phyloP scores from a whole-genome alignment of 2,113 vertebrate genomes.

The Eulacestoma nigropectus region DNA sequence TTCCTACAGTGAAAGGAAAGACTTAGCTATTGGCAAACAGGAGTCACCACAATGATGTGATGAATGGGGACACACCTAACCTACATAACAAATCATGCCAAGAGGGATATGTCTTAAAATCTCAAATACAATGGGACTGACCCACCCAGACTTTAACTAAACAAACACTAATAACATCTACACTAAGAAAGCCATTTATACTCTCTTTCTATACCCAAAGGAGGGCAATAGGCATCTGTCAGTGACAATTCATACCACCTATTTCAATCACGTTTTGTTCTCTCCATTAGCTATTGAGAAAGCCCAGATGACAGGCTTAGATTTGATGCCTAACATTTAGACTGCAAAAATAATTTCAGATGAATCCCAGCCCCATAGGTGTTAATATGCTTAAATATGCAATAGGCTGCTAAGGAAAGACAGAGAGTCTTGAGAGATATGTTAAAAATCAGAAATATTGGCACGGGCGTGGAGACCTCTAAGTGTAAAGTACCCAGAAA shows the following conservation, averaged over 20 bases:
- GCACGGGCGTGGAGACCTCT: fast-evolving
- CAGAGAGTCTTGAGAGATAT: neutral
- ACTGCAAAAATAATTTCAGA: neutral
- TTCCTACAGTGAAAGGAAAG: neutral
- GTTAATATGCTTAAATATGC: neutral
- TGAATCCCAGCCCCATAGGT: neutral
- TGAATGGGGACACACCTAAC: neutral
- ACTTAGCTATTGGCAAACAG: neutral
- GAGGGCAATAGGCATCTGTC: neutral
- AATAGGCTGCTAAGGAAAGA: neutral
- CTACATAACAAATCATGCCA: neutral
- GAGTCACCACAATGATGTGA: neutral
- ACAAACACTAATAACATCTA: neutral
- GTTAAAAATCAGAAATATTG: neutral
- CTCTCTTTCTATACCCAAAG: neutral
- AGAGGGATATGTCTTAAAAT: neutral
- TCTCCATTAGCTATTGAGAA: neutral
- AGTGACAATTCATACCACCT: neutral
- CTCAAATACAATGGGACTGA: neutral
- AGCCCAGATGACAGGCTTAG: neutral
- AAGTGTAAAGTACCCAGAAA: neutral
- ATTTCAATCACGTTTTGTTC: neutral
- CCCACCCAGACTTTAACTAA: neutral
- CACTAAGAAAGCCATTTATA: neutral
- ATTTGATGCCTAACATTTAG: neutral